Evolutionary conservation across 2,113 vertebrate species (phyloP), one percentile per base, ranked within the genome.

Genomic region (Brachirus orientalis): DNA sequence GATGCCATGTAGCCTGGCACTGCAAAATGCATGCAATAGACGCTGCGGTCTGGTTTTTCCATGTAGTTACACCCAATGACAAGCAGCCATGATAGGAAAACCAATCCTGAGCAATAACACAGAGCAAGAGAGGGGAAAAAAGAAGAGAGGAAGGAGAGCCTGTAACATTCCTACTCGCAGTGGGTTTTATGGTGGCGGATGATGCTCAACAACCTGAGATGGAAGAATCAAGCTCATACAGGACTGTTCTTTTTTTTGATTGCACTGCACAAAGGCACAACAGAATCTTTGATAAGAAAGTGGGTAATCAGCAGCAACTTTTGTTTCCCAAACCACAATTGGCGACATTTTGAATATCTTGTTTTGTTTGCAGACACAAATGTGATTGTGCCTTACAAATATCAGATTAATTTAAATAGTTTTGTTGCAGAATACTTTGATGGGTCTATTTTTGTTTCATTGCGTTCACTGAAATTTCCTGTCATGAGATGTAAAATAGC

Each of bases 81-180:
- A 80, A 51, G 56, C 50, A 55, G 59, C 64, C 45, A 36, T 76
- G 71, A 86, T 72, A 58, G 65, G 64, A 69, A 84, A 90, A 80
- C 63, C 78, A 76, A 79, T 47, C 64, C 46, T 58, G 65, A 9
- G 53, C 50, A 77, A 54, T 57, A 45, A 63, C 47, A 55, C 33
- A 58, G 75, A 75, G 38, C 36, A 38, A 38, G 16, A 51, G 35
- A 70, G 43, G 28, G n/a, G 56, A 63, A 62, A 62, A 17, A 67
- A 69, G 59, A 68, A 7, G 37, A 59, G 56, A 18, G 1, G 56
- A 36, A 45, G 58, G 60, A 55, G 63, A 61, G 64, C 55, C 57
- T 64, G 79, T 75, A 69, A 72, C 46, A 77, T 84, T 83, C 71
- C 79, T 86, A 72, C 81, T 71, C 17, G 63, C 14, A 0, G 1